Evolutionary conservation across 2,888 invertebrate species (phyloP), one percentile per base, ranked within the genome.

Genomic region (Dasypolia templi): DNA sequence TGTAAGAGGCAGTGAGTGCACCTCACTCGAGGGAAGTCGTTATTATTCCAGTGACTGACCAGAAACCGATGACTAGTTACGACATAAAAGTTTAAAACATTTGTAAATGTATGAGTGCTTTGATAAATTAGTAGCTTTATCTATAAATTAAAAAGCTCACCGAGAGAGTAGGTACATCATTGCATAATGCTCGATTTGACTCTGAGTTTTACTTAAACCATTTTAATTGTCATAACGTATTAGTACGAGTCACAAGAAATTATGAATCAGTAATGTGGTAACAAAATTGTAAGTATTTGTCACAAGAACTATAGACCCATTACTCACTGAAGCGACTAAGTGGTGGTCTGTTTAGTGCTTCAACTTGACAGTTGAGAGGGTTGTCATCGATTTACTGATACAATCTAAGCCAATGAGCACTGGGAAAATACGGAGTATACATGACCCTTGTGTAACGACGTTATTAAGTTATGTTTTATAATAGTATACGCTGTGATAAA

Each of bases 401-500:
- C 32, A 44, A 17, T 59, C 32, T 39, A 35, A 9, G 14, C n/a
- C 32, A 35, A 55, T n/a, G 14, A 32, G 32, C 51, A 58, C 63
- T 65, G 67, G 56, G 14, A 55, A 44, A 74, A 84, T 71, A 39
- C 59, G 51, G 12, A 70, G 46, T 51, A 51, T 44, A 66, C 26
- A 69, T 42, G 55, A 59, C 22, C 62, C 56, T 58, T 49, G 67
- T 62, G 22, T 59, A 62, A 35, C 19, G 42, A 68, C 44, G 55
- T 72, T 26, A 32, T 53, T 84, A 79, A 67, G 44, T 65, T 77
- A 81, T 62, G 71, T 59, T 70, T 67, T 76, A 79, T 64, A 62
- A 66, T 82, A 84, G 81, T 89, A 87, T 90, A 90, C 88, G 90
- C 93, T 93, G 94, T 93, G 94, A 93, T 93, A 93, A 88, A 91